Percentiles rank a stretch among this genome's conserved stretches.
Conservation (phyloP, 1,140 invertebrate genomes). For the Pogonomyrmex californicus region DNA sequence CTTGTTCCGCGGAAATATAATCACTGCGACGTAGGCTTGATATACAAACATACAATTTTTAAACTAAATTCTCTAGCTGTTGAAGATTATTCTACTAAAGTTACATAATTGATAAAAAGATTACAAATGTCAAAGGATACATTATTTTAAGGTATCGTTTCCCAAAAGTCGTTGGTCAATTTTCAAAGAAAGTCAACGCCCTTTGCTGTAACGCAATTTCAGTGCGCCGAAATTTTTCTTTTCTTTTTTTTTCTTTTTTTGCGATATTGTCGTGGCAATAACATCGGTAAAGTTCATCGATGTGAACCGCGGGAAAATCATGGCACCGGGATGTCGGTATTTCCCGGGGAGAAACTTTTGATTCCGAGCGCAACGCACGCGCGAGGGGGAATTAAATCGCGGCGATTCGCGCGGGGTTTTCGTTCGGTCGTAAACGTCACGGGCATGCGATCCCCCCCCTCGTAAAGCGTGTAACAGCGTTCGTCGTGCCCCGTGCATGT, state of each 20-base stretch:
- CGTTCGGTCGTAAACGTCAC: conserved; percentile 71
- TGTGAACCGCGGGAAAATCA: background rate
- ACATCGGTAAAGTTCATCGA: background rate
- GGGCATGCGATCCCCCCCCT: conserved; percentile 45
- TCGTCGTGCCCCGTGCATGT: background rate
- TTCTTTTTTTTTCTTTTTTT: background rate
- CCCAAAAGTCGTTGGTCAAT: too few species aligned
- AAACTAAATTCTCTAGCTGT: background rate
- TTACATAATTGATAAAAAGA: too few species aligned
- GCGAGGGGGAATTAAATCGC: conserved; percentile 64
- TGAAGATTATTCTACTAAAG: too few species aligned
- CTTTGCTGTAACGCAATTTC: background rate
- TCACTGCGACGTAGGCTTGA: conserved; percentile 3
- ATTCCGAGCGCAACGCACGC: conserved; percentile 53
- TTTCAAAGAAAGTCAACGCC: background rate
- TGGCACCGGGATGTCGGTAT: conserved; percentile 54
- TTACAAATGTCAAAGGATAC: background rate
- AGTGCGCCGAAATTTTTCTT: background rate
- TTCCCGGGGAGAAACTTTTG: conserved; percentile 68
- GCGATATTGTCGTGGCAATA: background rate
- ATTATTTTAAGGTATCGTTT: background rate
- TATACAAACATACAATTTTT: background rate
- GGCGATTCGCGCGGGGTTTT: conserved; percentile 56
- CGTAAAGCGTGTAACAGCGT: conserved; percentile 71
- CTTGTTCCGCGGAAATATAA: conserved; percentile 13